These are phyloP conservation scores for Pristionchus maxplancki DNA, from an alignment of 2,888 invertebrate species.

Conservation along the genomic window DNA sequence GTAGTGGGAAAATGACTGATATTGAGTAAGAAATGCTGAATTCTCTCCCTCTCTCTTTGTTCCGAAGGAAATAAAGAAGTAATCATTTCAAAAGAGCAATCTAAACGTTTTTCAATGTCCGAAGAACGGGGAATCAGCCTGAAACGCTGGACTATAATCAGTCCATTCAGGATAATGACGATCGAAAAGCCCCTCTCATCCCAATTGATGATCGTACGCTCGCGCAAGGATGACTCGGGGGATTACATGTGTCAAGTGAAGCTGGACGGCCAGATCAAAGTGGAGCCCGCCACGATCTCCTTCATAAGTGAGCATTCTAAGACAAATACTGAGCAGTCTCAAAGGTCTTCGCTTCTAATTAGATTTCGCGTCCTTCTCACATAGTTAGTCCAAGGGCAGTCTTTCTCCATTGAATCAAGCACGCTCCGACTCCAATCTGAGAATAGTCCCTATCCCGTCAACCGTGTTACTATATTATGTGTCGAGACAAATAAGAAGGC, in stretches of 20 bases:
- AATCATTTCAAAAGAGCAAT: no score
- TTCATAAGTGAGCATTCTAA: constrained; percentile 61
- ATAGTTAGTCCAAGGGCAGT: constrained; percentile 10
- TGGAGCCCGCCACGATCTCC: constrained; percentile 60
- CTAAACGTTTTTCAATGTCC: no score
- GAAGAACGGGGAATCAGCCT: no score
- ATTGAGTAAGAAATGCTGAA: no score
- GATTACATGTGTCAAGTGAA: constrained; percentile 62
- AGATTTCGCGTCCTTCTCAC: not conserved
- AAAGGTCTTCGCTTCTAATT: not conserved
- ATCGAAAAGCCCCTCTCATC: constrained; percentile 62
- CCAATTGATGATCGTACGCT: constrained; percentile 65
- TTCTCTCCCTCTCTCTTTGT: no score
- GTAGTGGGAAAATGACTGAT: not conserved
- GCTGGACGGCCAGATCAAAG: constrained; percentile 59
- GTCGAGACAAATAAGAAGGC: not conserved
- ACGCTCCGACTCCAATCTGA: constrained; percentile 11
- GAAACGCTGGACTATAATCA: no score
- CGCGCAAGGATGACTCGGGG: constrained; percentile 61
- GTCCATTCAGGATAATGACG: constrained; percentile 66
- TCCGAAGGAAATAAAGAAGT: no score
- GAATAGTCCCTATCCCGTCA: not conserved
- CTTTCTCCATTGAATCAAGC: constrained; percentile 36
- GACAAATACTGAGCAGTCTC: not conserved
- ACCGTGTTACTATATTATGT: constrained; percentile 17